These are phyloP conservation scores for Lepeophtheirus salmonis DNA, from an alignment of 1,140 invertebrate genomes.

Conservation along the genomic window DNA sequence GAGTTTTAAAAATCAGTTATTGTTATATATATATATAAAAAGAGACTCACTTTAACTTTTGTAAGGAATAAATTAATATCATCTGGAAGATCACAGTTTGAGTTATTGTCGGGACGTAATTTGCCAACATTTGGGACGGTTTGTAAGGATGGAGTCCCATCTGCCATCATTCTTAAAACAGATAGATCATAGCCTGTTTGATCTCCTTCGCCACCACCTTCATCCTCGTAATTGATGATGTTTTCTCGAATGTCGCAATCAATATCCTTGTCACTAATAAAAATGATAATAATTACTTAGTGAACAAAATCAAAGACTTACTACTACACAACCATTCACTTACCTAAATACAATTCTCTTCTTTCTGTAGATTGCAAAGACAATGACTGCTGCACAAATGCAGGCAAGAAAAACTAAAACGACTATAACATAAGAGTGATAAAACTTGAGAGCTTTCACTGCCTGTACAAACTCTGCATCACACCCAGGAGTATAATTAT, in stretches of 20 bases:
- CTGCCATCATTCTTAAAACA: conserved; percentile 52
- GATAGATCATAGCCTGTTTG: conserved; percentile 75
- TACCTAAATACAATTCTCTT: conserved; percentile 30
- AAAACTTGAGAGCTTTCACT: conserved; percentile 43
- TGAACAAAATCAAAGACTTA: too few relatives aligned
- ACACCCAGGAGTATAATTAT: conserved; percentile 19
- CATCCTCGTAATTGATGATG: conserved; percentile 91
- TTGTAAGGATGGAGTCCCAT: conserved; percentile 26
- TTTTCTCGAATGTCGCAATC: conserved; percentile 89
- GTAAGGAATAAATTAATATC: neutral
- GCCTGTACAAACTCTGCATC: conserved; percentile 17
- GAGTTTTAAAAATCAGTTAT: neutral
- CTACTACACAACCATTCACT: conserved; percentile 10
- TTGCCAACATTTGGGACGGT: neutral
- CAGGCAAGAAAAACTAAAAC: conserved; percentile 56
- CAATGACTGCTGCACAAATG: conserved; percentile 32
- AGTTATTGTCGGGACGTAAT: neutral
- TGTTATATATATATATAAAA: too few relatives aligned
- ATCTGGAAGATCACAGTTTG: neutral
- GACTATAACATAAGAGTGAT: conserved; percentile 61
- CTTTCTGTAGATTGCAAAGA: conserved; percentile 13
- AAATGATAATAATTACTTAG: conserved; percentile 19
- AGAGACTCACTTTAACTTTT: neutral
- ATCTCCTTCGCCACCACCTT: conserved; percentile 86
- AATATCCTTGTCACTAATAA: conserved; percentile 58